phyloP scores from a whole-genome alignment of 1,140 invertebrate genomes.

The Drosophila pallidifrons region DNA sequence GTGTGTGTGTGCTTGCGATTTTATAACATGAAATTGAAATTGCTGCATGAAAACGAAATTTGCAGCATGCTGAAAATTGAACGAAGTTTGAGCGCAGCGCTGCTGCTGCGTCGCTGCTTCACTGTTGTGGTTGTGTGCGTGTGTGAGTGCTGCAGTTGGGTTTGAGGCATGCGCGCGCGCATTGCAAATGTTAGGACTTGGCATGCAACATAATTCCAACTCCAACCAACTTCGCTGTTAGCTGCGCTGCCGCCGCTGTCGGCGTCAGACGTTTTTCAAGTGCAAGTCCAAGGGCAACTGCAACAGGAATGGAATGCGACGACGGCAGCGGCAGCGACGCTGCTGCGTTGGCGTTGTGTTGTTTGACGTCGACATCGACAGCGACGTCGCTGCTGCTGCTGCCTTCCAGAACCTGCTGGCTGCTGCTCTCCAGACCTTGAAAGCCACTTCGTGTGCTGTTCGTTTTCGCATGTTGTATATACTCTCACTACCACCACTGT shows the following conservation, averaged over 20 bases:
- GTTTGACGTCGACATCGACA: slow-evolving; percentile 22
- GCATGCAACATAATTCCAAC: slow-evolving; percentile 46
- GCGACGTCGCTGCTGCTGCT: slow-evolving; percentile 14
- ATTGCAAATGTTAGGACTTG: slow-evolving; percentile 34
- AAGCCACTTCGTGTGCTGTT: slow-evolving; percentile 58
- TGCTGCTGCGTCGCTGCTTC: background rate
- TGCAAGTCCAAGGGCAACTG: slow-evolving; percentile 83
- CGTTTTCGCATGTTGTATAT: slow-evolving; percentile 25
- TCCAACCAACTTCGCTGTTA: slow-evolving; percentile 25
- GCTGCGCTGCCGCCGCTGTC: slow-evolving; percentile 29
- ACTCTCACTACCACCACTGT: slow-evolving; percentile 47
- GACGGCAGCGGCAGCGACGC: slow-evolving; percentile 24
- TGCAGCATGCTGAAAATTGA: slow-evolving; percentile 73
- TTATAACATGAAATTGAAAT: slow-evolving; percentile 82
- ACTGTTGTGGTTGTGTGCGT: slow-evolving; percentile 1
- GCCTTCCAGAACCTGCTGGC: slow-evolving; percentile 57
- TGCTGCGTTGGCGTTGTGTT: slow-evolving; percentile 19
- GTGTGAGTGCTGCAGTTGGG: slow-evolving; percentile 29
- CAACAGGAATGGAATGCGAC: slow-evolving; percentile 58
- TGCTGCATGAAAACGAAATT: slow-evolving; percentile 81
- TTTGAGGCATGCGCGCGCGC: slow-evolving; percentile 46
- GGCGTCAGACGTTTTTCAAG: slow-evolving; percentile 67
- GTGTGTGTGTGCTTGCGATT: slow-evolving; percentile 46
- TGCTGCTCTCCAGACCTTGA: slow-evolving; percentile 73
- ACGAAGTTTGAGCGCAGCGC: slow-evolving; percentile 35